Conservation (phyloP, 1,140 invertebrate genomes). For the Diabrotica undecimpunctata region DNA sequence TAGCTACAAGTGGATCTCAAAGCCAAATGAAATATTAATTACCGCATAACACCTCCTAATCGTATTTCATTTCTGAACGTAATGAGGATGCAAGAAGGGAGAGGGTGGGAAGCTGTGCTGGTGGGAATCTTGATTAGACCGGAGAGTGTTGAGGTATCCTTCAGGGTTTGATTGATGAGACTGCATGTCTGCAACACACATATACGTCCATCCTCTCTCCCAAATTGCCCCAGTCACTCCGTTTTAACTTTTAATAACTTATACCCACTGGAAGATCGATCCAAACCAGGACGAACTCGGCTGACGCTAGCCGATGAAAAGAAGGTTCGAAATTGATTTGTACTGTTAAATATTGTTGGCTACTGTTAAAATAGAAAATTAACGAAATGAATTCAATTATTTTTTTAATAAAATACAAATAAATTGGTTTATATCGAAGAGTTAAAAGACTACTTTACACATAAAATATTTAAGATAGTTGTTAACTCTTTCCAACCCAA, state of each 20-base stretch:
- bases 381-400: too few species aligned
- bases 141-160: conserved; percentile 33
- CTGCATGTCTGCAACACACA: conserved; percentile 29
- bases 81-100: conserved; percentile 5
- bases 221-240: conserved; percentile 33
- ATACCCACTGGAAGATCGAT: conserved; percentile 25
- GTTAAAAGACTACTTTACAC: too few species aligned
- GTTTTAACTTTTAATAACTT: conserved; percentile 43
- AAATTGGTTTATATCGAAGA: too few species aligned
- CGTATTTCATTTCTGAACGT: conserved; percentile 3
- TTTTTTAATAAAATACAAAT: too few species aligned
- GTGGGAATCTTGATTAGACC: conserved; percentile 25
- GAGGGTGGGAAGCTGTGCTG: conserved; percentile 3
- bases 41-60: conserved; percentile 8
- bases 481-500: too few species aligned
- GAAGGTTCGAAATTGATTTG: too few species aligned
- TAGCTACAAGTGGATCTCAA: not conserved
- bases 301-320: not conserved
- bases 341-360: too few species aligned
- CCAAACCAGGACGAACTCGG: not conserved
- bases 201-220: conserved; percentile 25
- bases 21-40: conserved; percentile 10
- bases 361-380: too few species aligned
- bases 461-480: too few species aligned
- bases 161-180: conserved; percentile 36